Conservation (phyloP, 2,113 vertebrate species). For the Pontoporia blainvillei region DNA sequence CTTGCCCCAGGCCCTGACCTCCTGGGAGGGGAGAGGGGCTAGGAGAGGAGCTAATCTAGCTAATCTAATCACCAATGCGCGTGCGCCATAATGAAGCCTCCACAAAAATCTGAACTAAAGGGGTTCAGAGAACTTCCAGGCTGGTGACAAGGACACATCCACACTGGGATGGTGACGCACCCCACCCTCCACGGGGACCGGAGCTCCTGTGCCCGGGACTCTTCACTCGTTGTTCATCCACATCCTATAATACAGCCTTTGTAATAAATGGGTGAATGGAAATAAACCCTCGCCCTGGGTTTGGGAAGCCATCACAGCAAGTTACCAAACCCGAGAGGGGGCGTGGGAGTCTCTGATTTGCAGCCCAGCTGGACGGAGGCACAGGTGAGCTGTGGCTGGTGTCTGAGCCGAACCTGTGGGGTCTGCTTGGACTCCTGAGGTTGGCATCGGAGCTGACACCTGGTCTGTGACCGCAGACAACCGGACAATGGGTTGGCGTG, state of each 20-base stretch:
- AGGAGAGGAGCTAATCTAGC: not conserved
- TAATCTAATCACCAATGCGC: not conserved
- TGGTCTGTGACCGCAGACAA: not conserved
- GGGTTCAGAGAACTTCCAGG: not conserved
- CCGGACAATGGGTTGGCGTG: fast-evolving
- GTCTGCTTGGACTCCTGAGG: not conserved
- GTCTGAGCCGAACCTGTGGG: not conserved
- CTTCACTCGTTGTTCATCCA: not conserved
- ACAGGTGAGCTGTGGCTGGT: not conserved
- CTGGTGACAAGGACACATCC: not conserved
- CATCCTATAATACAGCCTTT: too few species aligned
- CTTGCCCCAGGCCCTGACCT: not conserved
- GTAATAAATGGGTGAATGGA: not conserved
- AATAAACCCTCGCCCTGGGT: not conserved
- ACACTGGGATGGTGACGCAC: fast-evolving
- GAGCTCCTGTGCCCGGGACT: too few species aligned
- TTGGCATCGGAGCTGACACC: not conserved
- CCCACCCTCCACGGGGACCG: not conserved
- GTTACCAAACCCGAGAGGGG: not conserved
- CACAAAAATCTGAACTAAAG: not conserved
- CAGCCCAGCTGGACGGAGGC: not conserved
- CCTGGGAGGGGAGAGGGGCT: not conserved
- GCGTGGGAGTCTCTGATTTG: not conserved
- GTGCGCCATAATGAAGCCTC: not conserved
- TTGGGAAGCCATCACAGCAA: not conserved